Base-by-base conservation (phyloP, 2,797 vertebrate genomes). In the Sebastes taczanowskii region DNA sequence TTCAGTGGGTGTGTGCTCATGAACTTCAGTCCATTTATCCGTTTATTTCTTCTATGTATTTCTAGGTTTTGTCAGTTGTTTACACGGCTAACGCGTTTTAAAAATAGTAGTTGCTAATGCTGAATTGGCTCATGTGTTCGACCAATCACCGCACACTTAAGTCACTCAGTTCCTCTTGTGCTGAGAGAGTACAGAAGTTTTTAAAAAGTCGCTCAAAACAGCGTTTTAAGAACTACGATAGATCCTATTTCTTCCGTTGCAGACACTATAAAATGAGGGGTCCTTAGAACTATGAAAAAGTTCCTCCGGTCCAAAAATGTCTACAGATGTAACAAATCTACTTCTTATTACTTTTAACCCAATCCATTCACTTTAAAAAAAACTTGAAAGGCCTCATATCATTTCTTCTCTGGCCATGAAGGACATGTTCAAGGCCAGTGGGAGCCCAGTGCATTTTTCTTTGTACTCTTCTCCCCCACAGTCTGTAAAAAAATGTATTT, bases 381-480 rank as follows among this genome's bases (percentile, higher is more conserved):
- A 66, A 61, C 68, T 67, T 73, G 59, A 29, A 84, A 66, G 56
- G 25, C 23, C 32, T 52, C 34, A 13, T 59, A 67, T 66, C 22
- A 53, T 76, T 16, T 55, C 16, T 13, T 66, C 29, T 58, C 4
- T 67, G n/a, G 22, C 20, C 9, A 53, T n/a, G 20, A n/a, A 64
- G 34, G 22, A 61, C 23, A 35, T 80, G 82, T 73, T 75, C 61
- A 80, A 71, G 67, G 66, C n/a, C 53, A 30, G 0, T 20, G 20
- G 30, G 4, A 73, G 74, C 20, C 56, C 52, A 66, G 27, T 32
- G 11, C 30, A 49, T 80, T 38, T 65, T 60, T 25, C 66, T 55
- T 65, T 85, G 62, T 77, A 61, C 38, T 61, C 14, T 18, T 66
- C 55, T 71, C 65, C 78, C 73, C 34, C 35, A 56, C 56, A 25